These are phyloP conservation scores for Capreolus pygargus DNA, from an alignment of 2,113 vertebrate genomes.

Conservation along the genomic window DNA sequence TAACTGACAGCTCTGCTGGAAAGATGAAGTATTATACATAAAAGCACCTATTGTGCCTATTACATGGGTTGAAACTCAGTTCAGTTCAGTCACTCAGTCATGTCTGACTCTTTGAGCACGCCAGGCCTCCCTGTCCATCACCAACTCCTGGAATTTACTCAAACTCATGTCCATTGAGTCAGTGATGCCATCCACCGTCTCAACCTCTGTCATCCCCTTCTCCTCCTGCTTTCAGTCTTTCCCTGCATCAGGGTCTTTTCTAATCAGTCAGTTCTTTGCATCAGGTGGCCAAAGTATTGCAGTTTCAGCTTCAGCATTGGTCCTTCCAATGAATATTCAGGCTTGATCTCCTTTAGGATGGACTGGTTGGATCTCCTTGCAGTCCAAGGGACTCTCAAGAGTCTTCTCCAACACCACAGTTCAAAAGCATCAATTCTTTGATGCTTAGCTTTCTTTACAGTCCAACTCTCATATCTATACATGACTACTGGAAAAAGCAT, in stretches of 20 bases:
- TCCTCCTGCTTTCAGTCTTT: background rate
- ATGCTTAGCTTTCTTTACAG: background rate
- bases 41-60: background rate
- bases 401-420: background rate
- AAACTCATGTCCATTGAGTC: background rate
- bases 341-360: background rate
- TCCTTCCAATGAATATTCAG: background rate
- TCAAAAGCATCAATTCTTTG: background rate
- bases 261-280: background rate
- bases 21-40: background rate
- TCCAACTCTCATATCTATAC: background rate
- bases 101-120: background rate
- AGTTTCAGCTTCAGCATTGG: background rate
- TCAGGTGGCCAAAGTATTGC: background rate
- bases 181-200: background rate
- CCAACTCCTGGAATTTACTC: background rate
- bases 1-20: background rate
- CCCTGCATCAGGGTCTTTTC: background rate
- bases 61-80: background rate
- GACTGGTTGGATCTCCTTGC: background rate
- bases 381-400: background rate
- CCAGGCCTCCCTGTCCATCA: background rate
- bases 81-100: background rate
- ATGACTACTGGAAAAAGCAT: background rate
- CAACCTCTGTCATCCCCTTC: background rate